Evolutionary conservation across 2,797 vertebrate genomes (phyloP).

Genomic region (Orientallactaga sibirica): DNA sequence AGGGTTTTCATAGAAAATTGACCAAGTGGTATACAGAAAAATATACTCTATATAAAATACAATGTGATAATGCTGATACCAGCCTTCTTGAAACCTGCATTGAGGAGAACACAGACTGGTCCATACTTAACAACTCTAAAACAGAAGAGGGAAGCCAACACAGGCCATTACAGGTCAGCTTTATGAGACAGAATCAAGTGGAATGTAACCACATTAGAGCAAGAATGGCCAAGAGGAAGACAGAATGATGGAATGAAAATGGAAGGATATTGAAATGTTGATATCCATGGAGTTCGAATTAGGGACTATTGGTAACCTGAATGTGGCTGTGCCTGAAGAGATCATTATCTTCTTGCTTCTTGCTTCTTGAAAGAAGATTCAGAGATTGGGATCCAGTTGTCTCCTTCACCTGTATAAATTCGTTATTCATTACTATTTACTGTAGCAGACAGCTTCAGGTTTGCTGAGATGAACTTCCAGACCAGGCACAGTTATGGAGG

Average conservation of each 20-base stretch:
- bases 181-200: neutral
- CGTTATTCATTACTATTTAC: neutral
- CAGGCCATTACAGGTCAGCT: neutral
- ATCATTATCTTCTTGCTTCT: neutral
- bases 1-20: neutral
- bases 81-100: neutral
- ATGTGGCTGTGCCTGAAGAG: neutral
- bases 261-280: neutral
- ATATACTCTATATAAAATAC: neutral
- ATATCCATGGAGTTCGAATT: neutral
- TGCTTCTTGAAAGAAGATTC: neutral
- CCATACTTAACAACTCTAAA: too few relatives aligned
- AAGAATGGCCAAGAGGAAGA: neutral
- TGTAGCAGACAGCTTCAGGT: too few relatives aligned
- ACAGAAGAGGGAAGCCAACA: neutral
- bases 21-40: neutral
- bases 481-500: too few relatives aligned
- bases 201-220: neutral
- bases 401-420: neutral
- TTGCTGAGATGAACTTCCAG: too few relatives aligned
- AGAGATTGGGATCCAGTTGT: neutral
- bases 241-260: neutral
- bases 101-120: neutral
- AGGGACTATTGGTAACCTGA: neutral
- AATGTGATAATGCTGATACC: neutral